Percentiles rank a stretch among this genome's conserved stretches.
Evolutionary conservation across 2,888 invertebrate species (phyloP).

Genomic region (Synanthedon myopaeformis): DNA sequence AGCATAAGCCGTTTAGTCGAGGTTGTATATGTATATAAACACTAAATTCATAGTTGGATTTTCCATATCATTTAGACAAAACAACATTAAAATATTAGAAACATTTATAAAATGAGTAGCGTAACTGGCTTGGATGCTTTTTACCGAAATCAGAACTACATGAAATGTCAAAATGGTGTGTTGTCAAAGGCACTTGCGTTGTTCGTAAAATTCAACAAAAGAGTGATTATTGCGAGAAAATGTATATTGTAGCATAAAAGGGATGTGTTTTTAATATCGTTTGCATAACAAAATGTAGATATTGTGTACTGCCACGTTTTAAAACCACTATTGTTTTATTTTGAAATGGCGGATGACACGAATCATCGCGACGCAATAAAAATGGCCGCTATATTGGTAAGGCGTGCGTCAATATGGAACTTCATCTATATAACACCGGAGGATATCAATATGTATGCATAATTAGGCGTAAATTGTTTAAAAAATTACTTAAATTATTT

Average conservation of each 20-base stretch:
- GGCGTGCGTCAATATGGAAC: slow-evolving; percentile 62
- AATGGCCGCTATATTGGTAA: slow-evolving; percentile 68
- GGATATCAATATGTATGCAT: neutral
- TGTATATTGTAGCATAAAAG: slow-evolving; percentile 31
- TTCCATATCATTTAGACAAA: neutral
- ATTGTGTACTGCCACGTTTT: slow-evolving; percentile 37
- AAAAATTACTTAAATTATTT: neutral
- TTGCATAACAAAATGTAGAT: slow-evolving; percentile 26
- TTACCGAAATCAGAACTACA: slow-evolving; percentile 26
- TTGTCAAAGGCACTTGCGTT: slow-evolving; percentile 62
- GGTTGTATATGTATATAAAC: neutral
- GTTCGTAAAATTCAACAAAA: slow-evolving; percentile 47
- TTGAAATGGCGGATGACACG: slow-evolving; percentile 70
- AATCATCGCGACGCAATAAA: slow-evolving; percentile 70
- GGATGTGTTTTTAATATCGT: slow-evolving; percentile 39
- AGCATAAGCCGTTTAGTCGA: neutral
- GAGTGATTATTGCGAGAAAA: slow-evolving; percentile 46
- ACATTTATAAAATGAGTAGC: slow-evolving; percentile 22
- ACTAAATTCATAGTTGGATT: neutral
- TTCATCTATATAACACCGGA: slow-evolving; percentile 11
- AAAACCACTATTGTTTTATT: slow-evolving; percentile 38
- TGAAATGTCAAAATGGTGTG: slow-evolving; percentile 67
- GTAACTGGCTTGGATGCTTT: slow-evolving; percentile 33
- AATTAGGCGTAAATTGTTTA: neutral
- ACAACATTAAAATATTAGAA: neutral